Evolutionary conservation across 2,797 vertebrate species (phyloP).

Genomic region (Diceros bicornis): DNA sequence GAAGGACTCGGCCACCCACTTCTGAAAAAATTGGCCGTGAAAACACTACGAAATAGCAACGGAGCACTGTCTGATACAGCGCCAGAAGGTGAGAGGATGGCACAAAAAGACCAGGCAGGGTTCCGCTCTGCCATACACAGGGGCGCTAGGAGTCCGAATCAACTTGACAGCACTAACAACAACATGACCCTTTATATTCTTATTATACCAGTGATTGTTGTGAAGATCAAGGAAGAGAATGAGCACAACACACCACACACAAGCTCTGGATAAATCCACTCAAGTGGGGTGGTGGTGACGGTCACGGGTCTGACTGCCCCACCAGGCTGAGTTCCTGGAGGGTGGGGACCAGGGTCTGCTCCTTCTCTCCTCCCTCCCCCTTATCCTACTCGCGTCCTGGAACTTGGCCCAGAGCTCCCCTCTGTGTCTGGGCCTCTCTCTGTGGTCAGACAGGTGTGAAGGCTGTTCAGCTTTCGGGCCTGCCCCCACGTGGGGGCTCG

Average conservation of each 20-base stretch:
- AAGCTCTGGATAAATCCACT: not conserved
- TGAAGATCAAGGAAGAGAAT: not conserved
- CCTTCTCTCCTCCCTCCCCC: not conserved
- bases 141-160: no score
- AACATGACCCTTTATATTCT: not conserved
- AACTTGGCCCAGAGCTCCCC: not conserved
- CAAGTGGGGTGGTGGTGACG: fast-evolving
- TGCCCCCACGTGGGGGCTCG: not conserved
- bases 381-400: fast-evolving
- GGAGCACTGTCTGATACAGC: no score
- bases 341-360: not conserved
- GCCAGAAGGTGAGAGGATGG: no score
- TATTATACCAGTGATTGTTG: not conserved
- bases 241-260: fast-evolving
- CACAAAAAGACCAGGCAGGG: no score
- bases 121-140: no score
- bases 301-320: not conserved
- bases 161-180: no score
- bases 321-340: not conserved
- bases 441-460: slow-evolving; percentile 24
- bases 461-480: not conserved
- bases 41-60: no score
- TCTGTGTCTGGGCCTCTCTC: not conserved
- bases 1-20: no score
- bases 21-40: no score